phyloP scores from a whole-genome alignment of 2,888 invertebrate species.

The Artemia sinica region DNA sequence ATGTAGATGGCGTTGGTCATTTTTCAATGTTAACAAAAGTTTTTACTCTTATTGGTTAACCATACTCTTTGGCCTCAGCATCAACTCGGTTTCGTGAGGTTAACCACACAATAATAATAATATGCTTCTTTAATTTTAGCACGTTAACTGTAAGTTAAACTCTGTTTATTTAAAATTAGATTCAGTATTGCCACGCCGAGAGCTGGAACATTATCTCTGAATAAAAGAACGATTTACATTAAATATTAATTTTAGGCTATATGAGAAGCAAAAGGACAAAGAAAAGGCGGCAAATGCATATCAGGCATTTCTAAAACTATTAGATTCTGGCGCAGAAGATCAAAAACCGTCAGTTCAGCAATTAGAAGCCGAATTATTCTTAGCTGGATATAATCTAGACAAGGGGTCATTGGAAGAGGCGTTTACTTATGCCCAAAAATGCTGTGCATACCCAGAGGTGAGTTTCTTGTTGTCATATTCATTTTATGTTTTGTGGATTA shows the following conservation, averaged over 20 bases:
- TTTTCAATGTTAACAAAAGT: too few species aligned
- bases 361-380: slow-evolving; percentile 66
- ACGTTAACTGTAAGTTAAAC: too few species aligned
- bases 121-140: too few species aligned
- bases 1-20: too few species aligned
- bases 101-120: too few species aligned
- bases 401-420: slow-evolving; percentile 69
- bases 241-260: slow-evolving; percentile 42
- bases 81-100: too few species aligned
- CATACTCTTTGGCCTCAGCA: too few species aligned
- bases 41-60: too few species aligned
- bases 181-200: too few species aligned
- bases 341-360: slow-evolving; percentile 53
- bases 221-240: slow-evolving; percentile 3
- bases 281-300: slow-evolving; percentile 86
- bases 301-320: slow-evolving; percentile 60
- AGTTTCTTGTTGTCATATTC: slow-evolving; percentile 25
- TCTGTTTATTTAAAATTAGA: too few species aligned
- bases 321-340: slow-evolving; percentile 39
- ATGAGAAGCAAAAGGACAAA: slow-evolving; percentile 65
- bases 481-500: too few species aligned
- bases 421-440: slow-evolving; percentile 81
- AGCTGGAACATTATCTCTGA: not conserved
- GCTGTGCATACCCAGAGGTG: slow-evolving; percentile 75
- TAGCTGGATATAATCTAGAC: slow-evolving; percentile 75